Evolutionary conservation across 2,888 invertebrate species (phyloP).

Genomic region (Kuschelorhynchus macadamiae): DNA sequence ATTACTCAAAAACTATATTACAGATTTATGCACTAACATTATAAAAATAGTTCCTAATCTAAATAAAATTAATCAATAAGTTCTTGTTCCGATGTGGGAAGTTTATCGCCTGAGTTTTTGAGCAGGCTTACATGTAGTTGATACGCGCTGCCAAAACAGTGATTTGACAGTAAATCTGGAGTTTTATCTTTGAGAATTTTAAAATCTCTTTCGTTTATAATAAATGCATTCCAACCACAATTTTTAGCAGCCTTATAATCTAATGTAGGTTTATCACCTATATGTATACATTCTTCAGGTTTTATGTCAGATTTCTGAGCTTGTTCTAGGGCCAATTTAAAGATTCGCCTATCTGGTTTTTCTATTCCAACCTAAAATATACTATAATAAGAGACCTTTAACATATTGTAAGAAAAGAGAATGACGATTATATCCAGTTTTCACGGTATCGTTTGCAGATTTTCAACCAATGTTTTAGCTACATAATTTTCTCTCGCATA

Average conservation of each 20-base stretch:
- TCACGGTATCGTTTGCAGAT: no score
- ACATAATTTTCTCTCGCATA: no score
- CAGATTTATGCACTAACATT: no score
- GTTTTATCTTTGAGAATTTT: constrained; percentile 66
- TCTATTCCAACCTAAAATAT: constrained; percentile 70
- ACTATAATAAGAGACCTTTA: no score
- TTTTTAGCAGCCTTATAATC: constrained; percentile 85
- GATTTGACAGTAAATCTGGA: constrained; percentile 65
- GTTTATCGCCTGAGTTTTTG: constrained; percentile 54
- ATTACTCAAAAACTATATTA: no score
- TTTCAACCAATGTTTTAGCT: no score
- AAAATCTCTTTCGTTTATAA: constrained; percentile 67
- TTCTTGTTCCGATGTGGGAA: constrained; percentile 50
- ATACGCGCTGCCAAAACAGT: constrained; percentile 70
- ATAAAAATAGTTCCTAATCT: no score
- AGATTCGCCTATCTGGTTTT: constrained; percentile 85
- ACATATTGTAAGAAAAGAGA: no score
- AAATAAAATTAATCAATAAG: constrained; percentile 5
- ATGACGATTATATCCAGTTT: no score
- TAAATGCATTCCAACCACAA: constrained; percentile 82
- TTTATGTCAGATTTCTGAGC: constrained; percentile 68
- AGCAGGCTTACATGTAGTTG: constrained; percentile 69
- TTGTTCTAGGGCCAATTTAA: constrained; percentile 73
- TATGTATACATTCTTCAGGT: constrained; percentile 81
- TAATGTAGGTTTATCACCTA: constrained; percentile 83